Evolutionary conservation across 92 coral and sea anemone genomes (phyloP).

Genomic region (Actinostola sp.): DNA sequence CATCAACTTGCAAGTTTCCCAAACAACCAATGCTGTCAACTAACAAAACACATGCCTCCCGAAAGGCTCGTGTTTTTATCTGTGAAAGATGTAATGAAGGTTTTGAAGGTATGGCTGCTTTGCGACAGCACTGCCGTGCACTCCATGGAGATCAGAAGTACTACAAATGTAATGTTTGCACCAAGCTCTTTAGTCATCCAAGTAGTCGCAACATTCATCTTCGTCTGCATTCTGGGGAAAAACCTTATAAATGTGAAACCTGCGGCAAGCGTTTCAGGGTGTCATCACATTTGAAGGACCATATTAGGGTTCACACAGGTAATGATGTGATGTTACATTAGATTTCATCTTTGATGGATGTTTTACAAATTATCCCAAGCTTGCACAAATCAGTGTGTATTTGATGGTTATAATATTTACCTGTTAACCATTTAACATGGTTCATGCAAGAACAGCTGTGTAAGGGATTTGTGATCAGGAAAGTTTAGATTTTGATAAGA

Average conservation of each 20-base stretch:
- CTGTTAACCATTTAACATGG: too few relatives aligned
- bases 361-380: too few relatives aligned
- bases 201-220: conserved; percentile 97
- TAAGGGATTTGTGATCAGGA: too few relatives aligned
- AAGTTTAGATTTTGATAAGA: too few relatives aligned
- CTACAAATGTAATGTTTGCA: conserved; percentile 93
- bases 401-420: too few relatives aligned
- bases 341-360: too few relatives aligned
- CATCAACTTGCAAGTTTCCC: conserved; percentile 29
- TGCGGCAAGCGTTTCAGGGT: conserved; percentile 95
- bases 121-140: conserved; percentile 78
- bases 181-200: conserved; percentile 89
- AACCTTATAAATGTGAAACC: conserved; percentile 89
- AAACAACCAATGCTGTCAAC: neutral
- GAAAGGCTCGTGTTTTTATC: conserved; percentile 68
- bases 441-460: too few relatives aligned
- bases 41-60: conserved; percentile 20
- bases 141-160: conserved; percentile 90
- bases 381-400: too few relatives aligned
- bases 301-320: conserved; percentile 96
- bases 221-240: conserved; percentile 92
- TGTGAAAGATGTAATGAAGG: conserved; percentile 84
- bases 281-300: conserved; percentile 95
- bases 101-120: conserved; percentile 74
- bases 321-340: conserved; percentile 6